Evolutionary conservation across 2,888 invertebrate species (phyloP), one percentile per base, ranked within the genome.

Genomic region (Diadegma fenestrale): DNA sequence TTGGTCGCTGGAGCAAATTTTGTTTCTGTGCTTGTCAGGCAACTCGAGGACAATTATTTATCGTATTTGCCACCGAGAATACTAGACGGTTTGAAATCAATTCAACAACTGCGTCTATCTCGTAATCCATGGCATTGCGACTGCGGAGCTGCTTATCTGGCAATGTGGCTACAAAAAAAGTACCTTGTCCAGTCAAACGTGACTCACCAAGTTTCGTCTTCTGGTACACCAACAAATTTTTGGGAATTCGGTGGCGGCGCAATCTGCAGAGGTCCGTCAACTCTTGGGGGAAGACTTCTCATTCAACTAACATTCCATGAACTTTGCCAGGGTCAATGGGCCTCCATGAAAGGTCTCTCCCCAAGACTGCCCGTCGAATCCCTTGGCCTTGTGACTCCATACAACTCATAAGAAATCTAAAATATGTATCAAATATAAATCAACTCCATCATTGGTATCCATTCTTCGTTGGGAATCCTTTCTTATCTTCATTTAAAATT

Each of bases 121-220:
- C 96, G 96, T 88, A 97, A 97, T 93, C 97, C 97, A 0, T 97
- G 97, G 97, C 96, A 97, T 90, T 97, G 97, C 90, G 97, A 97
- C 91, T 97, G 97, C 90, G 96, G 96, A 88, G 96, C 96, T 45
- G 94, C 96, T 1, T 97, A 97, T 91, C 95, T 97, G 84, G 96
- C 97, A 3, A 95, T 95, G 96, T 97, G 93, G 93, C 68, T 93
- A 43, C 90, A 92, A 17, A 91, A 88, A 17, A 89, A 90, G 61
- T 91, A 91, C 68, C 76, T 88, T 43, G 73, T 80, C 0, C 84
- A 80, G 0, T 68, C 73, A 4, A 89, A 90, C 71, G 58, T 17
- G 2, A 84, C 80, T 12, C 61, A 69, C 26, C 76, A 71, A n/a
- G 14, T 69, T 17, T 79, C 78, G 2, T 26, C 48, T 1, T 22